Evolutionary conservation across 2,888 invertebrate species (phyloP), one percentile per base, ranked within the genome.

Genomic region (Dynastes hyllus): DNA sequence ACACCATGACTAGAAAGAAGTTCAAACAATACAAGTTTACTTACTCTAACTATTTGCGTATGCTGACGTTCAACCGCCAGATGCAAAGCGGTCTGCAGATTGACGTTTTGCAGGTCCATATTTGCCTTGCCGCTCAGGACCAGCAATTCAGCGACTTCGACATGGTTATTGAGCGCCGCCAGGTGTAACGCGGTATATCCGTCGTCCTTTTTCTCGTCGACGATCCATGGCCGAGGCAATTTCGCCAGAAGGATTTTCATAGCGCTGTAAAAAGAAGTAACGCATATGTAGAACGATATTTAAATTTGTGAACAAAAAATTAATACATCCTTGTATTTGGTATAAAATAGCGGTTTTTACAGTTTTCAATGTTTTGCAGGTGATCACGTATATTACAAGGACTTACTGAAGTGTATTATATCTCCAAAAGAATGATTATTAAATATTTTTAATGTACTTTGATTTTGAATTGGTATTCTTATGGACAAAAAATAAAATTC

Each of bases 151-250:
- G 97, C 98, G 58, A 98, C 98, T 90, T 98, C 97, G 0, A 97
- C 96, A 90, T 98, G 98, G 90, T 98, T 98, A 90, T 98, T 98
- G 50, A 98, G 93, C 0, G 98, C 97, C 0, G 98, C 98, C 83
- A 98, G 92, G 89, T 98, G 98, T 29, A 98, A 91, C 0, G 98
- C 98, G 0, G 98, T 98, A 90, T 98, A 98, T 1, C 98, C 98
- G 87, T 99, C 98, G 88, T 98, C 98, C 88, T 99, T 99, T 86
- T 98, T 98, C 90, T 99, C 98, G 89, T 99, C 98, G 79, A 98
- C 98, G 86, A 98, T 96, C 98, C 98, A 99, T 2, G 97, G 95
- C 32, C 98, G 93, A 51, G 97, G 97, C 80, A 98, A 92, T 90
- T 98, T 98, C 76, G 95, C 94, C 85, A 98, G 91, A 86, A 98